Percentiles rank a stretch among this genome's conserved stretches.
phyloP scores from a whole-genome alignment of 2,797 vertebrate species.

The Australoheros facetus region DNA sequence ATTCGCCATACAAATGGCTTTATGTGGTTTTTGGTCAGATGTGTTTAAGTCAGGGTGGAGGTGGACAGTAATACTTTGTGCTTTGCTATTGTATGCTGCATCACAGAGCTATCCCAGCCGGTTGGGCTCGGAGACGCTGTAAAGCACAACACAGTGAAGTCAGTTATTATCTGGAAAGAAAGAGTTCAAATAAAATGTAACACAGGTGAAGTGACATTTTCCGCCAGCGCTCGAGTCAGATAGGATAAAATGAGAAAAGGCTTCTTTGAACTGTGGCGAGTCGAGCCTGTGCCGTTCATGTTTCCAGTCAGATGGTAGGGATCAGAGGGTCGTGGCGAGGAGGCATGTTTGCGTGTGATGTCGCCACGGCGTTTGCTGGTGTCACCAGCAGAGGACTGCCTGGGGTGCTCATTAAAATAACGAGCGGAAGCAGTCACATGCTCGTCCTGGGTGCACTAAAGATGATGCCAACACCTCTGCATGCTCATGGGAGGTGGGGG shows the following conservation, averaged over 20 bases:
- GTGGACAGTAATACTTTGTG: constrained; percentile 11
- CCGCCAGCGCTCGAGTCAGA: constrained; percentile 33
- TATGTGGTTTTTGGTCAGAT: neutral
- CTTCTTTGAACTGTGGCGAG: constrained; percentile 61
- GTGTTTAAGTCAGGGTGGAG: constrained; percentile 10
- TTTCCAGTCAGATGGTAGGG: constrained; percentile 76
- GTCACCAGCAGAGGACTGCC: constrained; percentile 79
- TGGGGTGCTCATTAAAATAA: constrained; percentile 86
- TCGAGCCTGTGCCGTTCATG: constrained; percentile 53
- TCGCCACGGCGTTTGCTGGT: constrained; percentile 72
- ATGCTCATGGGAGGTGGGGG: constrained; percentile 72
- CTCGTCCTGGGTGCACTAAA: constrained; percentile 70
- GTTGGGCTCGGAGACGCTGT: neutral
- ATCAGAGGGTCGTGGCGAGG: constrained; percentile 77
- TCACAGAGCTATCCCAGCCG: constrained; percentile 13
- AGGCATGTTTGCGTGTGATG: constrained; percentile 78
- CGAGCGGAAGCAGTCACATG: constrained; percentile 75
- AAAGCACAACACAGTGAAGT: constrained; percentile 27
- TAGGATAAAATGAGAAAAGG: constrained; percentile 55
- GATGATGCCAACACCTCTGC: constrained; percentile 81
- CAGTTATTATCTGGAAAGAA: constrained; percentile 47
- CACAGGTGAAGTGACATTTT: constrained; percentile 64
- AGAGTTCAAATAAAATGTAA: constrained; percentile 43
- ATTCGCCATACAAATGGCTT: constrained; percentile 25
- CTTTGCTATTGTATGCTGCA: constrained; percentile 5